Evolutionary conservation across 2,797 vertebrate genomes (phyloP).

Genomic region (Danionella dracula): DNA sequence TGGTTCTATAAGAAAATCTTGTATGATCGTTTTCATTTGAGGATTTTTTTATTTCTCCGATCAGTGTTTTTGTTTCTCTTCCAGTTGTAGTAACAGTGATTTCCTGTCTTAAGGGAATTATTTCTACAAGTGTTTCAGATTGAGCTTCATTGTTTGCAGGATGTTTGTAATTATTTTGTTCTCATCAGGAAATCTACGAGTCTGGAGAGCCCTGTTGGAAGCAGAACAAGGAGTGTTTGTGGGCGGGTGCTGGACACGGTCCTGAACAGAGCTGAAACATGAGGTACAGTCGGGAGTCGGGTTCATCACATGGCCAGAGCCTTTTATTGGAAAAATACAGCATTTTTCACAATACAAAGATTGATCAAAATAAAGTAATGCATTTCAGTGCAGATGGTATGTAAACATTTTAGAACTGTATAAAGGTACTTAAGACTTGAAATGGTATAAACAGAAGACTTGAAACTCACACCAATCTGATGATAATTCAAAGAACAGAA

Average conservation of each 20-base stretch:
- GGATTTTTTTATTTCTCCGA: background rate
- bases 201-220: slow-evolving; percentile 46
- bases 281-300: background rate
- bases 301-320: background rate
- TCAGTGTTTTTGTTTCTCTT: background rate
- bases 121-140: background rate
- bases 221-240: slow-evolving; percentile 50
- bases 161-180: slow-evolving; percentile 15
- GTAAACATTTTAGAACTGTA: too few species aligned
- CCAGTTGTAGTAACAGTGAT: too few species aligned
- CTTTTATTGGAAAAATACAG: slow-evolving; percentile 28
- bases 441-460: too few species aligned
- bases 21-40: too few species aligned
- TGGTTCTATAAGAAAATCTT: too few species aligned
- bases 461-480: too few species aligned
- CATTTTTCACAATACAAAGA: too few species aligned
- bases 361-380: too few species aligned
- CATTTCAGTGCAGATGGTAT: slow-evolving; percentile 17
- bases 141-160: background rate
- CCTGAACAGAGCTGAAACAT: slow-evolving; percentile 16
- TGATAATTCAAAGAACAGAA: too few species aligned
- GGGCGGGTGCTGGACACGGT: slow-evolving; percentile 34
- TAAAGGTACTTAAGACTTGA: too few species aligned
- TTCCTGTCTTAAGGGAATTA: background rate
- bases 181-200: slow-evolving; percentile 47